Base-by-base conservation (phyloP, 2,113 vertebrate genomes). In the Alouatta palliata region DNA sequence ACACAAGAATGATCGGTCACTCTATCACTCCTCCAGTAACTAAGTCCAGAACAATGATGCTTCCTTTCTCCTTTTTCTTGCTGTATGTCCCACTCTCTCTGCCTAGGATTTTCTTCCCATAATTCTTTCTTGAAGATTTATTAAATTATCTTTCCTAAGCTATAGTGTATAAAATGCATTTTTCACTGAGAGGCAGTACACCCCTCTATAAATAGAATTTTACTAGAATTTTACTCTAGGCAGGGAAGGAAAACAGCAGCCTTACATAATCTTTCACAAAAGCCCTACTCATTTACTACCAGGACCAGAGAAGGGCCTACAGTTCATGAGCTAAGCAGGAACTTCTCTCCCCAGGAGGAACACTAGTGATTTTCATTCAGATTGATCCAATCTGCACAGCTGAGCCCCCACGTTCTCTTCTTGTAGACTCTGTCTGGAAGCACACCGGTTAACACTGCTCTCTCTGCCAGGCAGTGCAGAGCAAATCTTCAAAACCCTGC, bases 241-340 rank as follows among this genome's bases (percentile, higher is more conserved):
- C 21, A 12, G 52, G 35, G 25, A 0, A 3, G 23, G 71, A 84
- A 64, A 10, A 4, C 84, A 97, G 85, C 87, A 88, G 96, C 71
- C 83, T 97, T 96, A 95, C n/a, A 88, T 86, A 98, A 97, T 92
- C 89, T 94, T 95, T 92, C 95, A 96, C 96, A 97, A 95, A 97
- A 94, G 96, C 66, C 68, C 90, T 40, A 56, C 90, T 97, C 92
- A 89, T 90, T 96, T 93, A 97, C 92, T 52, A 30, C 73, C 20
- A 32, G 90, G 79, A 81, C 49, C 92, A 89, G 92, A 94, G 95
- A 97, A 97, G 92, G 71, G 84, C 71, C 76, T 66, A 82, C 54
- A 97, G 96, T 94, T 84, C 79, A 56, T 0, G 21, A 91, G 71
- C 43, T 68, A 37, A 70, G 79, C 84, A 94, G 49, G 85, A 97